Conservation (phyloP, 2,888 invertebrate genomes). For the Tholera decimalis region DNA sequence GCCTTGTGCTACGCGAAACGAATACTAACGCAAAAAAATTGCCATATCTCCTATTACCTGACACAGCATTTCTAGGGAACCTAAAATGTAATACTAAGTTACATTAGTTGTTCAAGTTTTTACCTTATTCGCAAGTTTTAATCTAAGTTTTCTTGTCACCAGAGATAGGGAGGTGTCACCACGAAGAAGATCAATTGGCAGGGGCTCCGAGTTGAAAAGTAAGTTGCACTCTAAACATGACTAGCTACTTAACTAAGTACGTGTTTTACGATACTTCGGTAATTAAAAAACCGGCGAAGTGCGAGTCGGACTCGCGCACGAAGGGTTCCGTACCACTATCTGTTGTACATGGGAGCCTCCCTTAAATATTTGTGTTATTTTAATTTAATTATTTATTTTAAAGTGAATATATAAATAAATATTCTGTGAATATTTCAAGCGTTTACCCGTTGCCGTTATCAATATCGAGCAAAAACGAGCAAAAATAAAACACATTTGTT, state of each 20-base stretch:
- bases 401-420: no score
- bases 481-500: no score
- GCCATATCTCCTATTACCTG: constrained; percentile 3
- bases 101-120: constrained; percentile 56
- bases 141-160: constrained; percentile 91
- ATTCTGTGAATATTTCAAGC: no score
- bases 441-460: no score
- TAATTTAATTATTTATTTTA: no score
- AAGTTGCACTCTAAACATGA: constrained; percentile 73
- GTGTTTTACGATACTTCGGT: not conserved
- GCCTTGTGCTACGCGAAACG: not conserved
- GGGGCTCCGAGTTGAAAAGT: constrained; percentile 89
- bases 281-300: no score
- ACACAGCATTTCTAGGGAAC: constrained; percentile 14
- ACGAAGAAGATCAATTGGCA: constrained; percentile 88
- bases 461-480: no score
- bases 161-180: constrained; percentile 93
- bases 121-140: constrained; percentile 68
- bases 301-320: no score
- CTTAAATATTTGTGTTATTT: no score
- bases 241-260: not conserved
- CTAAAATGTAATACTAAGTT: constrained; percentile 47
- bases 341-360: no score
- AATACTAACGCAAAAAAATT: constrained; percentile 1
- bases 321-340: no score